These are phyloP conservation scores for Drosophila greeni DNA, from an alignment of 2,888 invertebrate genomes.

Conservation along the genomic window DNA sequence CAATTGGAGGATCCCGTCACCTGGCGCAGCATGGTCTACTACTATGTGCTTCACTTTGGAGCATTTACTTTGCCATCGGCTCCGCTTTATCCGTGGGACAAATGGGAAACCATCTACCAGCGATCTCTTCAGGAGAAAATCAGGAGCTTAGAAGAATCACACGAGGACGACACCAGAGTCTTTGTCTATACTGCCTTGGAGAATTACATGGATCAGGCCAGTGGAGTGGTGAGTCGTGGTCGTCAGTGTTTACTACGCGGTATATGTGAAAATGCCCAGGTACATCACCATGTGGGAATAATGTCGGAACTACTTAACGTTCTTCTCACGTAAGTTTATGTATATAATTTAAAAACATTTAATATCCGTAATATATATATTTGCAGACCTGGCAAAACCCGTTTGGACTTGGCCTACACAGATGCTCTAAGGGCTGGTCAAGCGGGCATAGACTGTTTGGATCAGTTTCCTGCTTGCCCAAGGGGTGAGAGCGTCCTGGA, in stretches of 20 bases:
- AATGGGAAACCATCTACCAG: slow-evolving; percentile 72
- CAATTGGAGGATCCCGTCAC: slow-evolving; percentile 67
- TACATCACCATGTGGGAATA: slow-evolving; percentile 71
- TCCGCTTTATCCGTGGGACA: slow-evolving; percentile 75
- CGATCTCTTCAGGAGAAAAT: slow-evolving; percentile 58
- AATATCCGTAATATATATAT: too few relatives aligned
- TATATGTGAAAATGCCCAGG: slow-evolving; percentile 77
- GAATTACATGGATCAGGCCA: slow-evolving; percentile 62
- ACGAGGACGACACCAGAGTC: slow-evolving; percentile 71
- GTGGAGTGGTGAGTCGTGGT: slow-evolving; percentile 53
- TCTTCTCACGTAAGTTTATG: slow-evolving; percentile 62
- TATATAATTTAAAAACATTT: too few relatives aligned
- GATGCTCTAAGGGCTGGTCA: slow-evolving; percentile 80
- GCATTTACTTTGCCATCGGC: slow-evolving; percentile 68
- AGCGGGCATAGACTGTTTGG: slow-evolving; percentile 80
- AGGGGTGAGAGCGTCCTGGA: slow-evolving; percentile 81
- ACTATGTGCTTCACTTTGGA: slow-evolving; percentile 68
- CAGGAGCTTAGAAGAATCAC: slow-evolving; percentile 48
- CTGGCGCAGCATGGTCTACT: slow-evolving; percentile 71
- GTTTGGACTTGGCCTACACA: slow-evolving; percentile 80
- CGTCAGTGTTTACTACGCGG: slow-evolving; percentile 72
- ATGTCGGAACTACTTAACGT: slow-evolving; percentile 67
- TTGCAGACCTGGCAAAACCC: slow-evolving; percentile 68
- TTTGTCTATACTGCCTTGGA: slow-evolving; percentile 73
- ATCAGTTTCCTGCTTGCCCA: slow-evolving; percentile 82